phyloP scores from a whole-genome alignment of 2,113 vertebrate species.

The Albula glossodonta region DNA sequence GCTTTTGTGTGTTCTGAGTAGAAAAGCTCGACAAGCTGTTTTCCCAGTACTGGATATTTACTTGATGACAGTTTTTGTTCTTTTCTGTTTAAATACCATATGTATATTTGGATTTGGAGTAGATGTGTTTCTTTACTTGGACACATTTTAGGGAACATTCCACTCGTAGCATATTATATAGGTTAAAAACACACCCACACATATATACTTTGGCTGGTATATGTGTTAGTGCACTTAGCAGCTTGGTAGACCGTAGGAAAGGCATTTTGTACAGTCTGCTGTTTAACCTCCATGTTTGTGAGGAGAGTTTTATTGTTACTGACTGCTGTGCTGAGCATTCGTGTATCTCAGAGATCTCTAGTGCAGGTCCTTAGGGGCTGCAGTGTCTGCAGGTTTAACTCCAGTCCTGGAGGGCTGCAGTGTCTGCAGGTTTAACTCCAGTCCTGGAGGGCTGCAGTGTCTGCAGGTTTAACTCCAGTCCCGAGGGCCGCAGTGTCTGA shows the following conservation, averaged over 20 bases:
- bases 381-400: too few species aligned
- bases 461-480: too few species aligned
- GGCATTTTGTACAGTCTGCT: conserved; percentile 13
- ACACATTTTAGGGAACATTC: conserved; percentile 28
- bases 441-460: too few species aligned
- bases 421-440: too few species aligned
- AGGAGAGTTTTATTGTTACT: background rate
- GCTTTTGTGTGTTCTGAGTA: background rate
- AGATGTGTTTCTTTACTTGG: conserved; percentile 16
- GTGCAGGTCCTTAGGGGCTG: too few species aligned
- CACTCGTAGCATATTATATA: conserved; percentile 23
- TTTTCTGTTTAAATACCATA: conserved; percentile 28
- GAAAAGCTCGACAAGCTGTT: conserved; percentile 12
- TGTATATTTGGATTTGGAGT: conserved; percentile 34
- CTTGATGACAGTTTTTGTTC: conserved; percentile 23
- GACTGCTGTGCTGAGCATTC: conserved; percentile 24
- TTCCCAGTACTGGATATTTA: conserved; percentile 27
- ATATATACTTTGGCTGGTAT: conserved; percentile 13
- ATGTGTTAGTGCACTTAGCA: conserved; percentile 19
- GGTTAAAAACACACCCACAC: conserved; percentile 12
- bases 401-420: too few species aligned
- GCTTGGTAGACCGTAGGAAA: conserved; percentile 27
- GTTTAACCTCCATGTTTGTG: conserved; percentile 9
- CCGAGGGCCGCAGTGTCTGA: too few species aligned
- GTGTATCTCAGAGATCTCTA: background rate